Conservation (phyloP, 2,797 vertebrate genomes). For the Chloroceryle amazona region DNA sequence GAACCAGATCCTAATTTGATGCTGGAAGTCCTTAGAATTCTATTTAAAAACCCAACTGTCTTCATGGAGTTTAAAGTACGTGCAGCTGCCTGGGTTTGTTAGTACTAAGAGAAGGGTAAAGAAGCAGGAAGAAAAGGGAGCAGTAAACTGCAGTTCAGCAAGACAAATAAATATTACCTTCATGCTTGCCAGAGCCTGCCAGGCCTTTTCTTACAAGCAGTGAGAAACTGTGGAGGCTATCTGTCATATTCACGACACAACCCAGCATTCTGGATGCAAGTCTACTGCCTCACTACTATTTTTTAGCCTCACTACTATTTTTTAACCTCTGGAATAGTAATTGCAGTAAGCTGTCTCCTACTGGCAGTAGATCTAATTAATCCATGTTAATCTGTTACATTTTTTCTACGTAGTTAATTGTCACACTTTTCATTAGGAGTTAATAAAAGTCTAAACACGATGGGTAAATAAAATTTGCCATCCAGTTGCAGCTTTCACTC, state of each 20-base stretch:
- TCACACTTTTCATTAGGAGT: neutral
- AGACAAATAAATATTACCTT: neutral
- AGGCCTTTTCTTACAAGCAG: neutral
- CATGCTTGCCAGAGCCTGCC: neutral
- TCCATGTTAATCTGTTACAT: neutral
- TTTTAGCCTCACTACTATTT: neutral
- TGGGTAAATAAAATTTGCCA: neutral
- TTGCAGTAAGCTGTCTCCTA: neutral
- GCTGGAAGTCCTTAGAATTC: rapidly evolving
- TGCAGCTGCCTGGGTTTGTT: rapidly evolving
- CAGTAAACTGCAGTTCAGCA: neutral
- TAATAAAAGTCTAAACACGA: neutral
- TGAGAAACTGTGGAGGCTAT: neutral
- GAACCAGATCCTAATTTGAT: rapidly evolving
- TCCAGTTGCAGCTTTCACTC: neutral
- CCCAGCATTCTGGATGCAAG: neutral
- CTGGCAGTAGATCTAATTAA: neutral
- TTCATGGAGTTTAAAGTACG: rapidly evolving
- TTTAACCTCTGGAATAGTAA: neutral
- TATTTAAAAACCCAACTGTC: neutral
- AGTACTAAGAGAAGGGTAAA: neutral
- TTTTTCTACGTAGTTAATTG: neutral
- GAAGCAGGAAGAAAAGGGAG: neutral
- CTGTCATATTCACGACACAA: neutral
- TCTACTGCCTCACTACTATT: neutral